Evolutionary conservation across 2,888 invertebrate species (phyloP).

Genomic region (Platycheirus rosarum): DNA sequence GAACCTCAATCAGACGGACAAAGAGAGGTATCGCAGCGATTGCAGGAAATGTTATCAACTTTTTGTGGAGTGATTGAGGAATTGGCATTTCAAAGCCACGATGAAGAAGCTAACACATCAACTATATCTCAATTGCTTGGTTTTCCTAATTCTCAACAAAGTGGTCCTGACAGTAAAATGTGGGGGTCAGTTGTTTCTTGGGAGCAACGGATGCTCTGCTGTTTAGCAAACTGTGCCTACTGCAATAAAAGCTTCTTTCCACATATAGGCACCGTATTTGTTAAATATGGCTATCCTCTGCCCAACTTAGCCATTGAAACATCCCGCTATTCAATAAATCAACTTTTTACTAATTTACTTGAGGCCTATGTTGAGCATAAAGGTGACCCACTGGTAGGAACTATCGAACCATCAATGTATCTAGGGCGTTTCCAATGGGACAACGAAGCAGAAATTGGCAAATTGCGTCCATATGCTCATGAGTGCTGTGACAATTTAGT

Average conservation of each 20-base stretch:
- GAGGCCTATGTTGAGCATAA: slow-evolving; percentile 94
- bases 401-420: slow-evolving; percentile 98
- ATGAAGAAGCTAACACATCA: slow-evolving; percentile 84
- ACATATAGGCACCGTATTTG: slow-evolving; percentile 87
- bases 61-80: slow-evolving; percentile 88
- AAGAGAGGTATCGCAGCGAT: slow-evolving; percentile 82
- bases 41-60: slow-evolving; percentile 86
- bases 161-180: slow-evolving; percentile 77
- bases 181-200: slow-evolving; percentile 84
- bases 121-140: slow-evolving; percentile 87
- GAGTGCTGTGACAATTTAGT: slow-evolving; percentile 92
- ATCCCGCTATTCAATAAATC: slow-evolving; percentile 85
- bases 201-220: slow-evolving; percentile 92
- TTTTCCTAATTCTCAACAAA: slow-evolving; percentile 83
- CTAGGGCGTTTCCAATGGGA: slow-evolving; percentile 94
- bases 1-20: slow-evolving; percentile 82
- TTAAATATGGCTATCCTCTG: slow-evolving; percentile 87
- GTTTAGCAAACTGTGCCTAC: slow-evolving; percentile 94
- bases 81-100: slow-evolving; percentile 88
- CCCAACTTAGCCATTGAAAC: slow-evolving; percentile 88
- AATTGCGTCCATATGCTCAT: slow-evolving; percentile 93
- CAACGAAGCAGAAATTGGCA: slow-evolving; percentile 88
- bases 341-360: slow-evolving; percentile 84
- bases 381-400: slow-evolving; percentile 96
- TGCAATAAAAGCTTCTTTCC: slow-evolving; percentile 89